phyloP scores from a whole-genome alignment of 2,797 vertebrate species.

The Smutsia gigantea region DNA sequence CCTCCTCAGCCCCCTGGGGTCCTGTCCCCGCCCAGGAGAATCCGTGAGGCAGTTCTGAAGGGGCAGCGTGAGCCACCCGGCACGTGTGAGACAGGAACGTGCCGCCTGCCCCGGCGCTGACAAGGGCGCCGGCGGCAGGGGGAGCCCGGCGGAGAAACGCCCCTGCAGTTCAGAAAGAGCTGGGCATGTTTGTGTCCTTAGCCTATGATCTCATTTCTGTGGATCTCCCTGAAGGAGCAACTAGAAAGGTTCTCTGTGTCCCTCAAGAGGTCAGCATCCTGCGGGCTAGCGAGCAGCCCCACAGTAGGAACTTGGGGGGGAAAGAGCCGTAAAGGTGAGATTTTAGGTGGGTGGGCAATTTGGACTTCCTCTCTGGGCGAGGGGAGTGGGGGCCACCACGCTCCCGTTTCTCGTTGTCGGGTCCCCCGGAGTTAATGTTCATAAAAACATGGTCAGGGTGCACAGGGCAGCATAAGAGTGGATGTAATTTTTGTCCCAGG shows the following conservation, averaged over 20 bases:
- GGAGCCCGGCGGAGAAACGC: neutral
- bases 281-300: neutral
- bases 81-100: neutral
- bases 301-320: neutral
- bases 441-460: neutral
- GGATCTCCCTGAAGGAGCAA: neutral
- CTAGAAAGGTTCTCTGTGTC: too few species aligned
- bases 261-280: neutral
- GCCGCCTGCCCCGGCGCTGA: accelerated
- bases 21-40: neutral
- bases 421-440: neutral
- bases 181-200: accelerated
- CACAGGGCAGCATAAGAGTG: accelerated
- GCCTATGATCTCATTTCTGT: neutral
- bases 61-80: too few species aligned
- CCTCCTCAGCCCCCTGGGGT: too few species aligned
- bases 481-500: neutral
- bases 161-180: neutral
- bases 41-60: neutral
- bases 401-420: neutral
- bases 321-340: neutral
- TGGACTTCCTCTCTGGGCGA: neutral
- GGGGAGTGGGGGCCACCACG: too few species aligned
- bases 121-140: accelerated
- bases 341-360: neutral